Conservation (phyloP, 2,888 invertebrate species). For the Thymelicus sylvestris region DNA sequence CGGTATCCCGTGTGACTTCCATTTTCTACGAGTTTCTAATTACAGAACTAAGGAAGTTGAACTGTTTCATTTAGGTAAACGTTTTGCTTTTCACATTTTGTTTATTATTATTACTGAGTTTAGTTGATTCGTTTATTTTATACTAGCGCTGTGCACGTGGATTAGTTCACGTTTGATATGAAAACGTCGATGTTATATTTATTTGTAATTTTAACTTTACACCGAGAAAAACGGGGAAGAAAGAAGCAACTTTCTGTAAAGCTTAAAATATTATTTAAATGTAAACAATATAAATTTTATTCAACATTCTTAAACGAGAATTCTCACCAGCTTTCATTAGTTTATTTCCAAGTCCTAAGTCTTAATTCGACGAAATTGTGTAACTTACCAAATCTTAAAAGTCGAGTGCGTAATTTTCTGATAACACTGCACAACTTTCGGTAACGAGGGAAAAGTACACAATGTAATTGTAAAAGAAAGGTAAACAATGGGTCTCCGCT, state of each 20-base stretch:
- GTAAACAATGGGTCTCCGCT: slow-evolving; percentile 27
- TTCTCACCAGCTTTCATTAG: not conserved
- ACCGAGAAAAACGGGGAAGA: no score
- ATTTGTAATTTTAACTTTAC: no score
- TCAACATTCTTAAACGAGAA: not conserved
- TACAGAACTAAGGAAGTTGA: not conserved
- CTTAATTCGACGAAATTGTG: no score
- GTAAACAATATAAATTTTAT: no score
- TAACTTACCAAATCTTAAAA: slow-evolving; percentile 6
- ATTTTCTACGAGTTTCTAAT: not conserved
- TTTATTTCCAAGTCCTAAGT: not conserved
- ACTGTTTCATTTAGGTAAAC: not conserved
- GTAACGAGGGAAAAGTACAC: slow-evolving; percentile 31
- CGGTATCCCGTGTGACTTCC: not conserved
- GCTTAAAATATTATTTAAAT: no score
- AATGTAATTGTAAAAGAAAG: slow-evolving; percentile 27
- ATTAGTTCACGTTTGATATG: no score
- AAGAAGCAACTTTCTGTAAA: no score
- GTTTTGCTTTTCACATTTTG: not conserved
- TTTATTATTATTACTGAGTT: no score
- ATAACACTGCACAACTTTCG: slow-evolving; percentile 19
- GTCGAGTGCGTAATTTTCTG: slow-evolving; percentile 8
- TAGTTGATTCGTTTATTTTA: no score
- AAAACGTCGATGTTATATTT: no score
- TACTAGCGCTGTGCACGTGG: no score